A percentile compares a stretch with the other conserved stretches of the same genome.
Conservation (phyloP, 2,113 vertebrate species). For the Chionis minor region DNA sequence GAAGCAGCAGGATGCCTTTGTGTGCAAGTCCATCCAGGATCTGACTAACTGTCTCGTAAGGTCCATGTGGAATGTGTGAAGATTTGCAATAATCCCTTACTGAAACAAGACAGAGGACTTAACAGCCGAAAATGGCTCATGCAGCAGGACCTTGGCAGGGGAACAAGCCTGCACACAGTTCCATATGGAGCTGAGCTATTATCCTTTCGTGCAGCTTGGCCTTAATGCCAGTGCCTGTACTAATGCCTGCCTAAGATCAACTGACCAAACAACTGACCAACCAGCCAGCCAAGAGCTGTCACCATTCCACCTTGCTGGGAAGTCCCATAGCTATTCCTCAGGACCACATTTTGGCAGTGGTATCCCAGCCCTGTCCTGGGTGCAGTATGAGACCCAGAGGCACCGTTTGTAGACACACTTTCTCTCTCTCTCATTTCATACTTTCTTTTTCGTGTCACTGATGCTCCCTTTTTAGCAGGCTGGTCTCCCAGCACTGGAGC, state of each 20-base stretch:
- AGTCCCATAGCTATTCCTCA: accelerated
- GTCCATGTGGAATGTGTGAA: slow-evolving; percentile 1
- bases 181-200: slow-evolving; percentile 35
- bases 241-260: not conserved
- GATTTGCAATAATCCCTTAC: slow-evolving; percentile 17
- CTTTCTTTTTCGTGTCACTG: not conserved
- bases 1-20: not conserved
- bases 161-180: not conserved
- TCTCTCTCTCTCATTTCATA: not conserved
- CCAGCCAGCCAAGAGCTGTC: not conserved
- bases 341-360: not conserved
- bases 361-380: not conserved
- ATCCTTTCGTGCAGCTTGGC: not conserved
- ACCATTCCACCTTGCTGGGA: not conserved
- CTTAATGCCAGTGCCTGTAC: not conserved
- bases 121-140: not conserved
- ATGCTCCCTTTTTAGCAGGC: not conserved
- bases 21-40: not conserved
- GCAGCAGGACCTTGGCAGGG: slow-evolving; percentile 29
- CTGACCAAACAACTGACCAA: not conserved
- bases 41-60: not conserved
- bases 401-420: accelerated
- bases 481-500: not conserved
- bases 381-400: not conserved
- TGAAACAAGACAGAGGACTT: slow-evolving; percentile 13